Conservation (phyloP, 2,113 vertebrate species). For the Lepidothrix coronata region DNA sequence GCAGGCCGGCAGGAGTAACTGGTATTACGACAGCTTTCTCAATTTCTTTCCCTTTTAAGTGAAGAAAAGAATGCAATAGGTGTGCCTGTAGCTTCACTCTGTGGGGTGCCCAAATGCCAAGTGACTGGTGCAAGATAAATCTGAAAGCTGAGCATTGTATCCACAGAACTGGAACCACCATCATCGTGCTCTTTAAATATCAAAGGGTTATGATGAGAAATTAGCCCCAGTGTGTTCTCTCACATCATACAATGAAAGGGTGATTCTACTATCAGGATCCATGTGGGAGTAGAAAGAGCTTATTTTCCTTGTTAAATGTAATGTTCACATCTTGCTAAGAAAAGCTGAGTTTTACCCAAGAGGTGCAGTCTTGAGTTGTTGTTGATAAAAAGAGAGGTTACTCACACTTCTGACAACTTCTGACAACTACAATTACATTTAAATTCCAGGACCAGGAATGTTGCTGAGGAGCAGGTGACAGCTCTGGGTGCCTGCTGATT, state of each 20-base stretch:
- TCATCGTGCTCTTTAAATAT: not conserved
- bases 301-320: not conserved
- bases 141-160: not conserved
- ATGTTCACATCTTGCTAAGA: not conserved
- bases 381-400: not conserved
- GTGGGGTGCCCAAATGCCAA: not conserved
- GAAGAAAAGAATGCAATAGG: not conserved
- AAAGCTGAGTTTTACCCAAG: conserved; percentile 1
- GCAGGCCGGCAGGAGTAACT: not conserved
- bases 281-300: not conserved
- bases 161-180: not conserved
- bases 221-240: not conserved
- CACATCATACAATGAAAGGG: not conserved
- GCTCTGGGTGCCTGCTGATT: not conserved
- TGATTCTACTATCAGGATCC: not conserved
- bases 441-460: not conserved
- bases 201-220: not conserved
- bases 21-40: not conserved
- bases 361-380: not conserved
- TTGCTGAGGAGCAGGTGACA: not conserved
- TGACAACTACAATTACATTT: not conserved
- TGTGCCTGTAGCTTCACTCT: not conserved
- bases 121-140: not conserved
- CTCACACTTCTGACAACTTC: not conserved
- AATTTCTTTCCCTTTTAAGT: not conserved